phyloP scores from a whole-genome alignment of 1,140 invertebrate species.

The Pemphigus obesinymphae region DNA sequence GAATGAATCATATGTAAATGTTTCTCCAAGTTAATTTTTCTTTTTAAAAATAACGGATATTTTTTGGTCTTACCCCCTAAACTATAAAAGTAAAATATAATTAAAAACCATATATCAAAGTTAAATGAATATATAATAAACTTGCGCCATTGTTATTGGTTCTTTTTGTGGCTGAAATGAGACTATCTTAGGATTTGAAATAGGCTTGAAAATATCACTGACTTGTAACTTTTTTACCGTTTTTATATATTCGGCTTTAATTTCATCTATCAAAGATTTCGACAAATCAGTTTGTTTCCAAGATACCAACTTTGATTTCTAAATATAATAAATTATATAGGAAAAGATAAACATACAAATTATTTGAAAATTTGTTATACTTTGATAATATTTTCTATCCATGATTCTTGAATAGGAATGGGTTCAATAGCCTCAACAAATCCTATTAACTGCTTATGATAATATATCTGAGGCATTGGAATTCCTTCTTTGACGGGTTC shows the following conservation, averaged over 20 bases:
- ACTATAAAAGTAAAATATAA: not conserved
- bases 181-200: not conserved
- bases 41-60: slow-evolving; percentile 5
- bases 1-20: slow-evolving; percentile 24
- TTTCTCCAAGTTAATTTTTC: slow-evolving; percentile 7
- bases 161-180: not conserved
- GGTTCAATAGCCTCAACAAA: not conserved
- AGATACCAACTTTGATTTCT: not conserved
- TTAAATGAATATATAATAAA: not conserved
- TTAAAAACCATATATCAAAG: not conserved
- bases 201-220: not conserved
- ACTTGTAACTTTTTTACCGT: not conserved
- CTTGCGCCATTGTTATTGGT: not conserved
- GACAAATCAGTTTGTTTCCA: not conserved
- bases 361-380: not conserved
- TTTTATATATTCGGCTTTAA: not conserved
- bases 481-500: not conserved
- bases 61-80: slow-evolving; percentile 4
- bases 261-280: not conserved
- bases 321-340: not conserved
- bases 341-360: not conserved
- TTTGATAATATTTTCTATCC: slow-evolving; percentile 1
- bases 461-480: not conserved
- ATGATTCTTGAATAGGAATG: not conserved
- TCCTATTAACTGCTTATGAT: not conserved